These are phyloP conservation scores for Eupithecia vulgata DNA, from an alignment of 2,888 invertebrate genomes.

Conservation along the genomic window DNA sequence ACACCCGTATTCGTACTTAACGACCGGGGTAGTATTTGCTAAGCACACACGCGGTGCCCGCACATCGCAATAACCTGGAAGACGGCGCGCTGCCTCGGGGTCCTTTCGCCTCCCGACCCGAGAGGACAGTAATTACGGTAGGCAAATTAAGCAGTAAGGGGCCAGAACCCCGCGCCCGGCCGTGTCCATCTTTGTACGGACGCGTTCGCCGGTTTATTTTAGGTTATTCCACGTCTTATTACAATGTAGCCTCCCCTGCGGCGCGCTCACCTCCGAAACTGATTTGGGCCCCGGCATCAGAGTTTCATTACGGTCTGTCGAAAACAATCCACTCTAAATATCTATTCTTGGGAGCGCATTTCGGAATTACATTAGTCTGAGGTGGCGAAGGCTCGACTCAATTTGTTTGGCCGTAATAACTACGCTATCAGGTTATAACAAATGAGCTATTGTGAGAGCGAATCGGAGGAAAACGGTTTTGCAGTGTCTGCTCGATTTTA, in stretches of 20 bases:
- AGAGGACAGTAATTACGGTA: slow-evolving; percentile 85
- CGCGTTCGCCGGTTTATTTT: slow-evolving; percentile 74
- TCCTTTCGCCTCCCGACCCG: slow-evolving; percentile 71
- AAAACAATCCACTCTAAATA: slow-evolving; percentile 85
- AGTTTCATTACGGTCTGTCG: slow-evolving; percentile 85
- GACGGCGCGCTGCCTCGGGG: slow-evolving; percentile 77
- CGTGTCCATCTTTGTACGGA: slow-evolving; percentile 55
- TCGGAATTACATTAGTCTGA: slow-evolving; percentile 84
- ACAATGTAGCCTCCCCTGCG: slow-evolving; percentile 83
- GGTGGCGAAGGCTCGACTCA: slow-evolving; percentile 84
- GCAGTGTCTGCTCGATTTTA: slow-evolving; percentile 75
- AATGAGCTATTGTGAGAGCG: slow-evolving; percentile 82
- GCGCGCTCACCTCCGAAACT: slow-evolving; percentile 81
- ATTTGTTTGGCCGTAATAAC: slow-evolving; percentile 84
- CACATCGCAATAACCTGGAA: slow-evolving; percentile 81
- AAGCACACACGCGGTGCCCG: slow-evolving; percentile 81
- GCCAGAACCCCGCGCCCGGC: slow-evolving; percentile 63
- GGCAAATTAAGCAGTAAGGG: slow-evolving; percentile 85
- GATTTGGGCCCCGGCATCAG: slow-evolving; percentile 81
- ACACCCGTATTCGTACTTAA: slow-evolving; percentile 84
- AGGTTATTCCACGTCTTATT: slow-evolving; percentile 82
- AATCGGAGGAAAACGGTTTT: slow-evolving; percentile 78
- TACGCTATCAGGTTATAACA: slow-evolving; percentile 82
- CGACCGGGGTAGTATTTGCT: slow-evolving; percentile 82
- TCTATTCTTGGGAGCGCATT: slow-evolving; percentile 83